Evolutionary conservation across 2,113 vertebrate genomes (phyloP), one percentile per base, ranked within the genome.

Genomic region (Neofelis nebulosa): DNA sequence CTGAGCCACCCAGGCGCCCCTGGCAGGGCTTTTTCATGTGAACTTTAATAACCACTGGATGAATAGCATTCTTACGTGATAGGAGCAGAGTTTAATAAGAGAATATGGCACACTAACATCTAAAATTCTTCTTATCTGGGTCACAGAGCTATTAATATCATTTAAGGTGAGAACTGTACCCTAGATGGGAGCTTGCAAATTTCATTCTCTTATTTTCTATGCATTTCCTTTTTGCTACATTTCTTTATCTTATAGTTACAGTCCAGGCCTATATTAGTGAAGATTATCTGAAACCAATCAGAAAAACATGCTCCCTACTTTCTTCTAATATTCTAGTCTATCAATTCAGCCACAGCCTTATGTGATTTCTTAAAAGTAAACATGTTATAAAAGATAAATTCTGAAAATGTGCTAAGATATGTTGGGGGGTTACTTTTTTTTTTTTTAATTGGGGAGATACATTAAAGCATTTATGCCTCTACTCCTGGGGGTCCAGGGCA

Each of bases 351-450:
- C 82, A 89, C 88, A 80, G 82, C 55, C 48, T 25, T 52, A 57
- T 90, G 93, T 95, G 41, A 89, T 91, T 85, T 84, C 79, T 82
- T 90, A 89, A 92, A 96, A 90, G 68, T 79, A 65, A 92, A 78
- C 45, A 89, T 16, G 31, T 69, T 79, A 92, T 25, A 92, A 74
- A 74, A n/a, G 9, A 79, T 36, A 85, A 74, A 97, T 74, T 95
- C 69, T 95, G 71, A 92, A 87, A 79, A 92, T 73, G 48, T 41
- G 65, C 27, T 45, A 97, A 89, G 55, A 11, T 74, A 73, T 83
- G 23, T 52, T 74, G 94, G 16, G 29, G 79, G 82, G 52, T 16
- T 50, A 85, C 80, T 87, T 78, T 63, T 41, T 45, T 74, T 73
- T 71, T 74, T 8, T 45, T 41, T 74, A 90, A 23, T n/a, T 79